Evolutionary conservation across 2,113 vertebrate genomes (phyloP), one percentile per base, ranked within the genome.

Genomic region (Sardina pilchardus): DNA sequence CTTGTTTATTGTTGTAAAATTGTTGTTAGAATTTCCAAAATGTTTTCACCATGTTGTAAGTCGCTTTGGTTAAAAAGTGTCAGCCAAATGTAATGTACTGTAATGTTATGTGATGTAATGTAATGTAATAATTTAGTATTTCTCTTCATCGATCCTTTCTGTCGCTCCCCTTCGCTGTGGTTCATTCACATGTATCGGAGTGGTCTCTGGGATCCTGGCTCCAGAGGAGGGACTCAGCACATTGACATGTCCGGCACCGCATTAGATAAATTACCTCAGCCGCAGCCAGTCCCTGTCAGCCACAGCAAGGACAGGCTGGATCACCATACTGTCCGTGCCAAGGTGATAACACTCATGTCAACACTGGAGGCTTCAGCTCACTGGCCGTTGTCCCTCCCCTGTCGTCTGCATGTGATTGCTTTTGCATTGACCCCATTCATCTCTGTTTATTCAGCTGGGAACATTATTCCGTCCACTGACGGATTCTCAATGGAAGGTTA

Each of bases 371-470:
- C 87, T 90, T 87, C 84, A n/a, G 87, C 87, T 88, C 83, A 12
- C n/a, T n/a, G 75, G 10, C 44, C 39, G 80, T 47, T 59, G 50
- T 82, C 84, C 84, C 84, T 81, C 8, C 82, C 81, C 39, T 48
- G 36, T 84, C 82, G 81, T 6, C n/a, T n/a, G n/a, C 19, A 43
- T 84, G 87, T 83, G 82, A 90, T 90, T 85, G 88, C 42, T 86
- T 86, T 36, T 82, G 81, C 87, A 90, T 90, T 86, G 89, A 87
- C 88, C 81, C 30, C 71, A 75, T 44, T 88, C 86, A 85, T 82
- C 88, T 87, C 88, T 90, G 89, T 90, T 90, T 89, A 89, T 90
- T 90, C 86, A 90, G 84, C 81, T 86, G 84, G 83, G 47, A 3
- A 82, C 67, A 82, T 84, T 81, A 78, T 87, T 53, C 84, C 43